A percentile compares a stretch with the other conserved stretches of the same genome.
Conservation (phyloP, 2,888 invertebrate genomes). For the Alentia gelatinosa region DNA sequence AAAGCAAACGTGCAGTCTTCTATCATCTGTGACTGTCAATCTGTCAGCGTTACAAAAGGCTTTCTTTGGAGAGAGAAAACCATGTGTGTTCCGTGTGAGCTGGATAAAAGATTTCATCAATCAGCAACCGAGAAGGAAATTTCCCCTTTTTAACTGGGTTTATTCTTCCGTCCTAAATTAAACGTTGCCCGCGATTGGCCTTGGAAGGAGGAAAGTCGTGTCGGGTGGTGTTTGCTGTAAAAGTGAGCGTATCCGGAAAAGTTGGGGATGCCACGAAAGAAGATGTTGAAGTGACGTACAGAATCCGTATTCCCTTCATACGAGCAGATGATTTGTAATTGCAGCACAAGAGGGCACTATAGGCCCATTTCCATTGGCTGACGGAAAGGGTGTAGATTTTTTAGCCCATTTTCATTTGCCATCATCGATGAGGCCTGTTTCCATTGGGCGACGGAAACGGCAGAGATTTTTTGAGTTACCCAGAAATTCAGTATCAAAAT, state of each 20-base stretch:
- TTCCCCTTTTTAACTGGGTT: neutral
- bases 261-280: too few relatives aligned
- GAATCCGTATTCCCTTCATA: too few relatives aligned
- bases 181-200: neutral
- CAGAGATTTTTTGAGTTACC: too few relatives aligned
- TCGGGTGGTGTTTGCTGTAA: neutral
- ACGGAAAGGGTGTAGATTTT: too few relatives aligned
- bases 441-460: too few relatives aligned
- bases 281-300: too few relatives aligned
- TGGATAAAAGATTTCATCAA: constrained; percentile 16
- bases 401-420: too few relatives aligned
- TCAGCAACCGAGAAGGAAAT: neutral
- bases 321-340: too few relatives aligned
- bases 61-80: neutral
- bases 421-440: too few relatives aligned
- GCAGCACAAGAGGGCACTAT: too few relatives aligned
- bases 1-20: neutral
- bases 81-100: neutral
- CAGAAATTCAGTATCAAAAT: too few relatives aligned
- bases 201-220: neutral
- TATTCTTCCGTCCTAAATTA: neutral
- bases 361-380: too few relatives aligned
- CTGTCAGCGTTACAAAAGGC: constrained; percentile 1
- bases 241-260: neutral
- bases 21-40: neutral